Conservation (phyloP, 2,797 vertebrate genomes). For the Myotis vivesi region DNA sequence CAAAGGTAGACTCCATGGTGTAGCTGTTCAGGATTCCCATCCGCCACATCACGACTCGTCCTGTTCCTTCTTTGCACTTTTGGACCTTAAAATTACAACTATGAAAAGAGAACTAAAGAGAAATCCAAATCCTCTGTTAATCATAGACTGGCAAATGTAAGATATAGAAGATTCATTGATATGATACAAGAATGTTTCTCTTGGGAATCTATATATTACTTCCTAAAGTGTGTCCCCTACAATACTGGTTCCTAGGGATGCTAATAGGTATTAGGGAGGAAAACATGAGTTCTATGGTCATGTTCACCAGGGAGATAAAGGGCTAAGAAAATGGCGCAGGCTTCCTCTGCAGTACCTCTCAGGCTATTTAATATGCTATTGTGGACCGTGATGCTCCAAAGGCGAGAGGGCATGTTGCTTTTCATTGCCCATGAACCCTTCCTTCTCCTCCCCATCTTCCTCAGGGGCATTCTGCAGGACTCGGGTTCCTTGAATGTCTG, state of each 20-base stretch:
- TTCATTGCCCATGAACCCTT: not conserved
- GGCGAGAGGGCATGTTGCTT: not conserved
- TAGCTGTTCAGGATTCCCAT: conserved; percentile 95
- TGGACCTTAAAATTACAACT: conserved; percentile 96
- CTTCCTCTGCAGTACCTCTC: not conserved
- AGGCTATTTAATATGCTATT: not conserved
- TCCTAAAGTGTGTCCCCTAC: not conserved
- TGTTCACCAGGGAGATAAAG: not conserved
- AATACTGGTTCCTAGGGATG: not conserved
- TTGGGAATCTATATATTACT: not conserved
- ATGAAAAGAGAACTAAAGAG: conserved; percentile 91
- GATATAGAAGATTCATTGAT: not conserved
- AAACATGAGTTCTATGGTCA: not conserved
- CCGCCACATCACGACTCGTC: conserved; percentile 94
- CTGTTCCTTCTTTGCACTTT: conserved; percentile 94
- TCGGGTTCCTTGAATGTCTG: not conserved
- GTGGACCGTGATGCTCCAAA: not conserved
- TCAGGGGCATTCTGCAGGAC: not conserved
- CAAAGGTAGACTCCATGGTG: conserved; percentile 94
- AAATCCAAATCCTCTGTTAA: conserved; percentile 36
- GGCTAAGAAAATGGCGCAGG: not conserved
- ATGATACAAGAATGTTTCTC: not conserved
- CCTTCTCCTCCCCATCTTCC: not conserved
- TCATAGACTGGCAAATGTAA: not conserved
- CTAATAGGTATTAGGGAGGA: not conserved